A percentile compares a stretch with the other conserved stretches of the same genome.
These are phyloP conservation scores for Drosophila meridionalis DNA, from an alignment of 2,888 invertebrate genomes.

Conservation along the genomic window DNA sequence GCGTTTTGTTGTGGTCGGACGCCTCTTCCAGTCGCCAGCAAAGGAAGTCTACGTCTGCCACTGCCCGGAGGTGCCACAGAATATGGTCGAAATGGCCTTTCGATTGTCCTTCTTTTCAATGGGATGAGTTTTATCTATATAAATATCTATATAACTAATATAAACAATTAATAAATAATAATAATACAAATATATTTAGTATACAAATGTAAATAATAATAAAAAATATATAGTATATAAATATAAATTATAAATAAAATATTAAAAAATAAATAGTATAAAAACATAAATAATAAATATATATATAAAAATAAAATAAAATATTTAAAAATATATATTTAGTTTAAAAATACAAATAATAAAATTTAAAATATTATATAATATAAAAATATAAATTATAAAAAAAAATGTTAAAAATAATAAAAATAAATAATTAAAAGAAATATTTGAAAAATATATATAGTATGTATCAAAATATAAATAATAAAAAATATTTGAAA, in stretches of 20 bases:
- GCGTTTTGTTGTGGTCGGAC: slow-evolving; percentile 86
- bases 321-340: no score
- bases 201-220: no score
- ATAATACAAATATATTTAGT: no score
- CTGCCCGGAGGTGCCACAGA: slow-evolving; percentile 93
- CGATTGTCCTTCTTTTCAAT: slow-evolving; percentile 87
- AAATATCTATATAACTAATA: no score
- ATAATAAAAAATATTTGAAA: not conserved
- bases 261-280: slow-evolving; percentile 34
- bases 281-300: not conserved
- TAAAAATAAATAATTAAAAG: not conserved
- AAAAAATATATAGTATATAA: no score
- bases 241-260: no score
- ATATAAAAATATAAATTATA: not conserved
- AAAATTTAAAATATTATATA: not conserved
- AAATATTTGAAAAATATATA: no score
- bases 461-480: no score
- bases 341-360: no score
- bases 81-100: slow-evolving; percentile 95
- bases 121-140: slow-evolving; percentile 62
- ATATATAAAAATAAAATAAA: not conserved
- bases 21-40: slow-evolving; percentile 91
- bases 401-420: not conserved
- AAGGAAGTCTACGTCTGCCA: slow-evolving; percentile 95
- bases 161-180: no score